phyloP scores from a whole-genome alignment of 2,113 vertebrate species.

The Carassius auratus region DNA sequence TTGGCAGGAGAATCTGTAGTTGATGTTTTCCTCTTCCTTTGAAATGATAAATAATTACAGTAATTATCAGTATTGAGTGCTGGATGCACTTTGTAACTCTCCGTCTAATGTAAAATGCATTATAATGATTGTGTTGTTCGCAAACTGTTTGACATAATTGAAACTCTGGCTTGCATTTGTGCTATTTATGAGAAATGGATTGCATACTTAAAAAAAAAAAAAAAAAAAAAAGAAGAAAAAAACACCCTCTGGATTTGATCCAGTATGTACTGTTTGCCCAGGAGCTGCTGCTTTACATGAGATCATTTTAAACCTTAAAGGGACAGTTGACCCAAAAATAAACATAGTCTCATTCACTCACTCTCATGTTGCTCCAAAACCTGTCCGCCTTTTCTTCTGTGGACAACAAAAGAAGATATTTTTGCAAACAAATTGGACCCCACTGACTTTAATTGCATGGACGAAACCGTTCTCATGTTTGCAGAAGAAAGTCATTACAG shows the following conservation, averaged over 20 bases:
- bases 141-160: neutral
- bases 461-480: neutral
- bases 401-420: neutral
- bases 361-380: too few relatives aligned
- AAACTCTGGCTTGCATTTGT: neutral
- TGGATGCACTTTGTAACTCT: conserved; percentile 6
- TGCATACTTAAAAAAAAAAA: neutral
- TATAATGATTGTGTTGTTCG: neutral
- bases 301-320: neutral
- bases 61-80: conserved; percentile 12
- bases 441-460: neutral
- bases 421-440: neutral
- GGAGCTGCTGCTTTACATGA: neutral
- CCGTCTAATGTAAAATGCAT: conserved; percentile 21
- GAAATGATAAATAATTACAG: neutral
- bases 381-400: neutral
- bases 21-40: neutral
- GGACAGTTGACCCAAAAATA: neutral
- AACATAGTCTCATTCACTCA: neutral
- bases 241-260: neutral
- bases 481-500: too few relatives aligned
- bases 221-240: neutral
- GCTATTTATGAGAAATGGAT: neutral
- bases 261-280: neutral
- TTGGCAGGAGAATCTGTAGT: conserved; percentile 7